Evolutionary conservation across 2,888 invertebrate genomes (phyloP), one percentile per base, ranked within the genome.

Genomic region (Ptycholaimellus sp.): DNA sequence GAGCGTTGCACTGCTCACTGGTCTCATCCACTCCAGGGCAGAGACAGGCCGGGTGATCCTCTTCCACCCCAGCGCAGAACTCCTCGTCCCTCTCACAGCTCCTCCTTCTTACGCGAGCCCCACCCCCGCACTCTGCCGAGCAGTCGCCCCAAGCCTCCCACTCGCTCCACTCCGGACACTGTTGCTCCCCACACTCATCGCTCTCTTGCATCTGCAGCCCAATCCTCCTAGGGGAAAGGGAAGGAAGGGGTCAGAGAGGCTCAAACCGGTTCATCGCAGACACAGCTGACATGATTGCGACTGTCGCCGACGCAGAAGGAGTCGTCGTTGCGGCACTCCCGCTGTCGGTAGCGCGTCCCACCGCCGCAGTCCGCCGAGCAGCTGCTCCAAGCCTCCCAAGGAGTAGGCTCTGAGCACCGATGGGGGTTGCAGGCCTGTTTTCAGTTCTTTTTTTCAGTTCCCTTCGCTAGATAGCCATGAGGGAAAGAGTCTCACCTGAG

Each of bases 281-380:
- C 6, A 13, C 25, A 23, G 25, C 7, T 9, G 7, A 13, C 7
- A 13, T 23, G 25, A 13, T 23, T 23, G 7, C 13, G 6, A 6
- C 13, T 23, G 25, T 23, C 25, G 25, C 25, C 25, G 25, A 23
- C 25, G 25, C 33, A 33, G 17, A 21, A 33, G 3, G 11, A 3
- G 6, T 7, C n/a, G 14, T 33, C 33, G 22, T 13, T 33, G 4
- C 13, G n/a, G 22, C 33, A 33, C 13, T 7, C 4, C 33, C 33
- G 20, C 14, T 20, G 6, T 11, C 33, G 20, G 7, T n/a, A 7
- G 13, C 21, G 6, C 3, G 5, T 14, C 6, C 33, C 33, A 11
- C 33, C 33, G 33, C 14, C 33, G 14, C 33, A 33, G 21, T 20
- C 21, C 17, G 33, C 33, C n/a, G 11, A n/a, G 22, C 33, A 33